These are phyloP conservation scores for Anas georgica DNA, from an alignment of 2,797 vertebrate species.

Conservation along the genomic window DNA sequence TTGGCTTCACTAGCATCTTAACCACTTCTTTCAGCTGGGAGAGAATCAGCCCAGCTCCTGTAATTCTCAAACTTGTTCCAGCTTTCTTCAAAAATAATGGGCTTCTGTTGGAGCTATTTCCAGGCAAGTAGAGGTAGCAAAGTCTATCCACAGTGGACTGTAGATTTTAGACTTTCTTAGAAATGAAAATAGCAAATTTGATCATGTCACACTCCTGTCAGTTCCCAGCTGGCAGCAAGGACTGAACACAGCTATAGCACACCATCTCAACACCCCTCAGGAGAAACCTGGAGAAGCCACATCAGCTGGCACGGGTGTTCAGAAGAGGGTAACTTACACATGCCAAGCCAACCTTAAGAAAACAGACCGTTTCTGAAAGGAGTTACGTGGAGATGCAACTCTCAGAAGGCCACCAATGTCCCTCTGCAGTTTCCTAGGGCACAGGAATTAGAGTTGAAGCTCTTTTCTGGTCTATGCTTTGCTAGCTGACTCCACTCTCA, in stretches of 20 bases:
- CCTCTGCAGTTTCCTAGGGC: background rate
- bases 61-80: conserved; percentile 23
- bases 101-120: background rate
- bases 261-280: background rate
- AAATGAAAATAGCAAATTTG: background rate
- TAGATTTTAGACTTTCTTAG: background rate
- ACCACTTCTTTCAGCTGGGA: conserved; percentile 21
- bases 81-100: background rate
- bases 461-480: background rate
- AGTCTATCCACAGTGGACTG: background rate
- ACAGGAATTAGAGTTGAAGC: fast-evolving
- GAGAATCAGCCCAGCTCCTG: conserved; percentile 31
- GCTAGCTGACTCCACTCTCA: background rate
- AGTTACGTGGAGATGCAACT: fast-evolving
- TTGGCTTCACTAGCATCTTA: conserved; percentile 18
- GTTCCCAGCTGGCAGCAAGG: background rate
- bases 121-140: background rate
- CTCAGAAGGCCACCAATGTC: background rate
- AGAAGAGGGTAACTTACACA: background rate
- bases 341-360: background rate
- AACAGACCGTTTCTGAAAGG: background rate
- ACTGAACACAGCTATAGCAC: background rate
- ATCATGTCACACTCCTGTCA: background rate
- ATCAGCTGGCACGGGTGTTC: background rate
- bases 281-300: background rate